These are phyloP conservation scores for Cercopithecus mona DNA, from an alignment of 2,113 vertebrate genomes.

Conservation along the genomic window DNA sequence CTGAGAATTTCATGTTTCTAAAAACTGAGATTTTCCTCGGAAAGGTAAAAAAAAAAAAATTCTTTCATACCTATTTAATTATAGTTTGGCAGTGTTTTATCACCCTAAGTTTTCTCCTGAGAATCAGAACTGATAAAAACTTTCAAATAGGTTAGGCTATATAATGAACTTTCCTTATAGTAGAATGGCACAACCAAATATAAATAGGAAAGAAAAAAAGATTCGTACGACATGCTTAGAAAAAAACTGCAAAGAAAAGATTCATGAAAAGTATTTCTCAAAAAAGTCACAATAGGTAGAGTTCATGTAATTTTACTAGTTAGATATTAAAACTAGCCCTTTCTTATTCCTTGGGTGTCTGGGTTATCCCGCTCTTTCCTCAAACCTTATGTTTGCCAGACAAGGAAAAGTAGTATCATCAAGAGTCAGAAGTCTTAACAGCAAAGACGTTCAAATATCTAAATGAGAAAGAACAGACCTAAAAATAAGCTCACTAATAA, in stretches of 20 bases:
- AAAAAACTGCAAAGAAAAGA: neutral
- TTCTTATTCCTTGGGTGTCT: neutral
- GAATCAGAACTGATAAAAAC: constrained; percentile 23
- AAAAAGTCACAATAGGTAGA: neutral
- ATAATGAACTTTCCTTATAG: neutral
- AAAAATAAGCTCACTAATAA: constrained; percentile 34
- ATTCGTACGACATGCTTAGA: neutral
- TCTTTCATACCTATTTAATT: constrained; percentile 6
- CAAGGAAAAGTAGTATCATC: neutral
- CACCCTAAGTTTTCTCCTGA: neutral
- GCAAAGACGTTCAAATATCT: constrained; percentile 36
- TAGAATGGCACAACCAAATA: constrained; percentile 11
- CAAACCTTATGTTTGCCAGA: neutral
- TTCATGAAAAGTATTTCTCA: constrained; percentile 30
- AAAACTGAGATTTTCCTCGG: neutral
- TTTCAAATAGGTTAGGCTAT: neutral
- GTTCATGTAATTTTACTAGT: neutral
- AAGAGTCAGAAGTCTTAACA: constrained; percentile 8
- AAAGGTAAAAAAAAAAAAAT: constrained; percentile 19
- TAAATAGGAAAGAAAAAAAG: neutral
- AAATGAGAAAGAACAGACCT: constrained; percentile 28
- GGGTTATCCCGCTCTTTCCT: neutral
- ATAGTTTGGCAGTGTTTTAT: neutral
- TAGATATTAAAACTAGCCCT: neutral
- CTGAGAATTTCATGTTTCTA: constrained; percentile 27